Percentiles rank a stretch among this genome's conserved stretches.
phyloP scores from a whole-genome alignment of 2,888 invertebrate genomes.

The Catocala sponsa region DNA sequence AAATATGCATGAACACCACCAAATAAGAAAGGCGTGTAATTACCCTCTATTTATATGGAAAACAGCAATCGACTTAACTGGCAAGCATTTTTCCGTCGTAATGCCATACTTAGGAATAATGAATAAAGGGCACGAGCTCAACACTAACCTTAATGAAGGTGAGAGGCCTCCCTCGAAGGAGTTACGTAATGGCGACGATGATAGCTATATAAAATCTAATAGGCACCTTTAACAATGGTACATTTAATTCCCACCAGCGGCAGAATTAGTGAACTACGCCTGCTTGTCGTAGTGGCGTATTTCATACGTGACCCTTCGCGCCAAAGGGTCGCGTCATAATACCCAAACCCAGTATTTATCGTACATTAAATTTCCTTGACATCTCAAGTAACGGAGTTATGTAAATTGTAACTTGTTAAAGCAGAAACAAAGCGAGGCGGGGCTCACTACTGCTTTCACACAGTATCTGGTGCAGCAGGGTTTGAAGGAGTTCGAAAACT shows the following conservation, averaged over 20 bases:
- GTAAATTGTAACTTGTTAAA: slow-evolving; percentile 46
- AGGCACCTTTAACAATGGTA: slow-evolving; percentile 70
- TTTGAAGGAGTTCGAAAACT: too few species aligned
- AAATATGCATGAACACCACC: slow-evolving; percentile 45
- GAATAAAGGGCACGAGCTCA: slow-evolving; percentile 66
- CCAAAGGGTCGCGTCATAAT: slow-evolving; percentile 51
- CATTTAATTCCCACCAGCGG: slow-evolving; percentile 46
- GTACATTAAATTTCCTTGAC: slow-evolving; percentile 52
- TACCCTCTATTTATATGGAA: slow-evolving; percentile 61
- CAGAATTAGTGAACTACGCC: slow-evolving; percentile 48
- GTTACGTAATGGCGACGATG: slow-evolving; percentile 73
- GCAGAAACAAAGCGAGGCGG: slow-evolving; percentile 24
- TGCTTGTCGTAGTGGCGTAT: slow-evolving; percentile 21
- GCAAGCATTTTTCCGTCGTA: slow-evolving; percentile 71
- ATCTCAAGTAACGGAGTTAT: slow-evolving; percentile 54
- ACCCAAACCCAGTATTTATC: slow-evolving; percentile 50
- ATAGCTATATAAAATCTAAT: slow-evolving; percentile 83
- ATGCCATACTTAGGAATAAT: slow-evolving; percentile 77
- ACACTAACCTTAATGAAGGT: slow-evolving; percentile 78
- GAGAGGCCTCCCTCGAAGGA: slow-evolving; percentile 70
- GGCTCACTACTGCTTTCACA: neutral
- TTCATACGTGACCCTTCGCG: slow-evolving; percentile 53
- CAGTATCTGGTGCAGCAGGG: too few species aligned
- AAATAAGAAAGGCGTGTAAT: slow-evolving; percentile 52
- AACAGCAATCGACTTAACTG: slow-evolving; percentile 70